phyloP scores from a whole-genome alignment of 2,113 vertebrate genomes.

The Machaerirhynchus nigripectus region DNA sequence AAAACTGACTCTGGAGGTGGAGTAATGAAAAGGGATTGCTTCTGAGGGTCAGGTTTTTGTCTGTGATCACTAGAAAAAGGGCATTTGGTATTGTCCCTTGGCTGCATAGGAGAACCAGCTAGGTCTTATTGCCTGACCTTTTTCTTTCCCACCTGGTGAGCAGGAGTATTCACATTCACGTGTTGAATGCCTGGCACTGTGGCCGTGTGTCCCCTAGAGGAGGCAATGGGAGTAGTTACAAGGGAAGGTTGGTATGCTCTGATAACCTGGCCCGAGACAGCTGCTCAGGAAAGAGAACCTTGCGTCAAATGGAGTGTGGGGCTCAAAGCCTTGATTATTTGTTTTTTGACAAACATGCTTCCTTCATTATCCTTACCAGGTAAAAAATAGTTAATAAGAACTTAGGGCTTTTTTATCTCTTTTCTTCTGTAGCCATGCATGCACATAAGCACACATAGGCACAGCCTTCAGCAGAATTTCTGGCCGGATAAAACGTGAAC shows the following conservation, averaged over 20 bases:
- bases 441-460: rapidly evolving
- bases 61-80: not conserved
- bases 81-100: not conserved
- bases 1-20: not conserved
- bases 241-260: not conserved
- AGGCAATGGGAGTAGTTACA: not conserved
- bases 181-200: not conserved
- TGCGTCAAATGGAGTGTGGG: not conserved
- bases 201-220: not conserved
- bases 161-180: not conserved
- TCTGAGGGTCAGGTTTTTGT: conserved; percentile 2
- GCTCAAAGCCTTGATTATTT: not conserved
- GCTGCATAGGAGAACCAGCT: not conserved
- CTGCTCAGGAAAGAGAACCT: not conserved
- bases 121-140: not conserved
- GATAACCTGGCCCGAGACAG: not conserved
- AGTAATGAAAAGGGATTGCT: not conserved
- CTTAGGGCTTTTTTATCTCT: not conserved
- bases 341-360: not conserved
- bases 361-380: not conserved
- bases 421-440: not conserved
- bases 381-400: not conserved
- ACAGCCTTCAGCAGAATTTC: conserved; percentile 9
- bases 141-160: not conserved
- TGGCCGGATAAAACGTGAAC: not conserved